A percentile compares a stretch with the other conserved stretches of the same genome.
Evolutionary conservation across 2,113 vertebrate genomes (phyloP).

Genomic region (Rhinoderma darwinii): DNA sequence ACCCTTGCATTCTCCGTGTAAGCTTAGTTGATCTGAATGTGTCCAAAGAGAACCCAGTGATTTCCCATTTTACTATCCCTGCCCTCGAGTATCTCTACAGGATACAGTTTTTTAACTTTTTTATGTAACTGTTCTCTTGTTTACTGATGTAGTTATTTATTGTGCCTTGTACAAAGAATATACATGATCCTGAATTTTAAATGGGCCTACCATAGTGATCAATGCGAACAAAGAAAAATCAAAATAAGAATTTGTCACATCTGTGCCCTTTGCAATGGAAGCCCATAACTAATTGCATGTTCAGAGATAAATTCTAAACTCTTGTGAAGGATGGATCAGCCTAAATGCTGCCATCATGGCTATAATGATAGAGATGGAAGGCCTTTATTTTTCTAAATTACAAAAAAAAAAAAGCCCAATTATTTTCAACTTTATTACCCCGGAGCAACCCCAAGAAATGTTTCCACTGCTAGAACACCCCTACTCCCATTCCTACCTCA

Average conservation of each 20-base stretch:
- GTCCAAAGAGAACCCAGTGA: slow-evolving; percentile 83
- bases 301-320: background rate
- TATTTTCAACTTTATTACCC: background rate
- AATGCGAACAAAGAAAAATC: background rate
- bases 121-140: slow-evolving; percentile 14
- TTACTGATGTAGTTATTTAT: slow-evolving; percentile 29
- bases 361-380: background rate
- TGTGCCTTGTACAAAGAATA: background rate
- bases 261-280: background rate
- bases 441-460: background rate
- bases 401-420: background rate
- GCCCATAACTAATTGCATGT: background rate
- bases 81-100: slow-evolving; percentile 78
- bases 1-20: slow-evolving; percentile 78
- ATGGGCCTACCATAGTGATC: background rate
- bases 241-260: background rate
- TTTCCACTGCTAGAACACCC: background rate
- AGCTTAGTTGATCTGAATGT: slow-evolving; percentile 82
- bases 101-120: slow-evolving; percentile 89
- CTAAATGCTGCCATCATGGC: background rate
- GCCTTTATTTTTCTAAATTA: background rate
- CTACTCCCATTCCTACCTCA: background rate
- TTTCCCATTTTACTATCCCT: slow-evolving; percentile 79
- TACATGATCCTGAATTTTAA: slow-evolving; percentile 18
- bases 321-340: background rate